Percentiles rank a stretch among this genome's conserved stretches.
These are phyloP conservation scores for Teleopsis dalmanni DNA, from an alignment of 1,140 invertebrate genomes.

Conservation along the genomic window DNA sequence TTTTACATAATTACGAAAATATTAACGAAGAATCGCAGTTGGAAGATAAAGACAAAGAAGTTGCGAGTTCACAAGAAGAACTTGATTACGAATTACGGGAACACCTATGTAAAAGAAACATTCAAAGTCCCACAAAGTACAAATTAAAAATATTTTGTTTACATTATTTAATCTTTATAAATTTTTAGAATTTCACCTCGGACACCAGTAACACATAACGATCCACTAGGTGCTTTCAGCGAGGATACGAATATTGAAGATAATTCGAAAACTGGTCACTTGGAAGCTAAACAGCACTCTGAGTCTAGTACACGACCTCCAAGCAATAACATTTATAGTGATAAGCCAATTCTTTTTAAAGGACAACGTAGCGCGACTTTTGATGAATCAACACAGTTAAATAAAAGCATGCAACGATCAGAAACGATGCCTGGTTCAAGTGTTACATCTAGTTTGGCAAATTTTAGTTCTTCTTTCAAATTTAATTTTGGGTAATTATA, in stretches of 20 bases:
- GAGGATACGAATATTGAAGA: constrained; percentile 33
- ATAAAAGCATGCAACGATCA: constrained; percentile 59
- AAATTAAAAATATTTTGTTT: background rate
- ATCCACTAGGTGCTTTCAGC: constrained; percentile 77
- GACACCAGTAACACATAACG: constrained; percentile 80
- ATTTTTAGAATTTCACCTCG: constrained; percentile 54
- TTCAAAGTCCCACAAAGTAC: constrained; percentile 46
- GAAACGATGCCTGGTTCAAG: constrained; percentile 71
- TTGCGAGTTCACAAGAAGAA: constrained; percentile 42
- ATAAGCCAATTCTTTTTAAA: constrained; percentile 52
- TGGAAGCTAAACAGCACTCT: constrained; percentile 2
- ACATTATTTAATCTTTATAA: background rate
- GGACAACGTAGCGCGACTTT: constrained; percentile 52
- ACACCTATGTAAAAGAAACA: background rate
- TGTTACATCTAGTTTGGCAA: constrained; percentile 66
- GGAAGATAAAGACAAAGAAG: constrained; percentile 9
- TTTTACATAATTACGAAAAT: constrained; percentile 24
- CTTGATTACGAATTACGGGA: constrained; percentile 22
- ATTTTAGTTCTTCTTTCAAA: constrained; percentile 69
- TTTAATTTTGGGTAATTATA: constrained; percentile 71
- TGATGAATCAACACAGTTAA: constrained; percentile 48
- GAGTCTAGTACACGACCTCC: constrained; percentile 6
- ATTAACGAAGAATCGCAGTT: constrained; percentile 8
- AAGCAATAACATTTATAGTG: constrained; percentile 31
- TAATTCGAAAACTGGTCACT: background rate